phyloP scores from a whole-genome alignment of 2,797 vertebrate genomes.

The Halcyon chelicuti region DNA sequence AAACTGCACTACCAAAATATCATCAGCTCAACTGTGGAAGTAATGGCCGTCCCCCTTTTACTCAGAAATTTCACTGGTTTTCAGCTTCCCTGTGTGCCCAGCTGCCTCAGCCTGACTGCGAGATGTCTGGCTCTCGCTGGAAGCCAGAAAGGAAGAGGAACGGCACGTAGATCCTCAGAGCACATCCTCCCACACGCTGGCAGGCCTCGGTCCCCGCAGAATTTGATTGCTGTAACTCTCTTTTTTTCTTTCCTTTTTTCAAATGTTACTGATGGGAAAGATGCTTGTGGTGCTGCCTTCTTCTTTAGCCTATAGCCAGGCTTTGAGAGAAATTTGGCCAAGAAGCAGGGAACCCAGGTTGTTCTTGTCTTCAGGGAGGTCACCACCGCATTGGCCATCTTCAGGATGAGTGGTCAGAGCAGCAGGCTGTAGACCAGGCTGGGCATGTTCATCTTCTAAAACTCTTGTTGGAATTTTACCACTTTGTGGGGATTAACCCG shows the following conservation, averaged over 20 bases:
- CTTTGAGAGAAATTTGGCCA: not conserved
- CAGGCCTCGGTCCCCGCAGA: not conserved
- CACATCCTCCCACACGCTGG: constrained; percentile 28
- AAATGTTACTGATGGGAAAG: not conserved
- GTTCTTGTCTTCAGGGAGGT: not conserved
- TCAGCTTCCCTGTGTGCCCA: constrained; percentile 45
- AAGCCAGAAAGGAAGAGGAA: constrained; percentile 42
- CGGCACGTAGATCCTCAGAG: not conserved
- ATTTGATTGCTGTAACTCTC: not conserved
- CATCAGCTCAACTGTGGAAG: constrained; percentile 12
- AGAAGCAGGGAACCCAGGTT: not conserved
- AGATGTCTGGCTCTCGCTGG: constrained; percentile 48
- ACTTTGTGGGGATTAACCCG: not conserved
- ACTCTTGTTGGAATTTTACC: not conserved
- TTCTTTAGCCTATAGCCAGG: fast-evolving
- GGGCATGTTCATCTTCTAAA: not conserved
- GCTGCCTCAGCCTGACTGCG: constrained; percentile 47
- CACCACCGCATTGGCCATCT: fast-evolving
- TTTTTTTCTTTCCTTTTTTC: too few species aligned
- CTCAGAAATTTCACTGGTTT: not conserved
- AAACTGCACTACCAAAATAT: constrained; percentile 59
- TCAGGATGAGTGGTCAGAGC: not conserved
- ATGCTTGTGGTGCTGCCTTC: not conserved
- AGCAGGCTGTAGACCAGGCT: fast-evolving
- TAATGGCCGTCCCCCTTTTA: constrained; percentile 25